Conservation (phyloP, 2,797 vertebrate species). For the Cossypha caffra region DNA sequence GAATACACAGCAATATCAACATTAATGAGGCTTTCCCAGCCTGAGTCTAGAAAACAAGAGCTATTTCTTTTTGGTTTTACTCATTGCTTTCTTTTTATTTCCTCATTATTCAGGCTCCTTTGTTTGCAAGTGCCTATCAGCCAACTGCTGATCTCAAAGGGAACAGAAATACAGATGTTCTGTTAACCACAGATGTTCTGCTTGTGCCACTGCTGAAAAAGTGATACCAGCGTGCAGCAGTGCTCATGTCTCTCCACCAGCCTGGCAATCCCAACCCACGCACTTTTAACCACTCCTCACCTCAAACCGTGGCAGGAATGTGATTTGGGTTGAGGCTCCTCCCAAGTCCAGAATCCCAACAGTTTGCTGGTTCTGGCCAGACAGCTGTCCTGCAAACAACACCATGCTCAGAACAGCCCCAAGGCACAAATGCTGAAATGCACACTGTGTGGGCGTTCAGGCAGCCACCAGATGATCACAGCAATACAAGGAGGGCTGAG, state of each 20-base stretch:
- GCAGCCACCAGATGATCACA: background rate
- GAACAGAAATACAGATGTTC: constrained; percentile 2
- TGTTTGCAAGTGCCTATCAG: background rate
- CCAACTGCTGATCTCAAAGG: constrained; percentile 12
- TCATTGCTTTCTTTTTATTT: background rate
- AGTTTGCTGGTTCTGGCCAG: constrained; percentile 85
- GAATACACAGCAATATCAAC: background rate
- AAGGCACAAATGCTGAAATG: background rate
- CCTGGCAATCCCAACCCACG: background rate
- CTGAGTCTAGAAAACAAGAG: constrained; percentile 1
- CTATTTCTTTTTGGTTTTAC: background rate
- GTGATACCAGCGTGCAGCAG: background rate
- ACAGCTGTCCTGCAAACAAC: constrained; percentile 87
- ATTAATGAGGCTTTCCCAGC: background rate
- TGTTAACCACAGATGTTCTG: background rate
- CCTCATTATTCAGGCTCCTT: background rate
- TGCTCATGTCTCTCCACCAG: background rate
- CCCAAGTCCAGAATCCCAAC: constrained; percentile 96
- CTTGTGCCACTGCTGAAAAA: background rate
- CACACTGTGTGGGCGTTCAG: background rate
- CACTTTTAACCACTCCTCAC: constrained; percentile 72
- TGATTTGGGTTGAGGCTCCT: constrained; percentile 97
- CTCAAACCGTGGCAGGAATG: constrained; percentile 92
- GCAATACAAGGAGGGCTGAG: background rate
- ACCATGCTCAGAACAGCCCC: constrained; percentile 20